Conservation (phyloP, 2,113 vertebrate species). For the Podiceps cristatus region DNA sequence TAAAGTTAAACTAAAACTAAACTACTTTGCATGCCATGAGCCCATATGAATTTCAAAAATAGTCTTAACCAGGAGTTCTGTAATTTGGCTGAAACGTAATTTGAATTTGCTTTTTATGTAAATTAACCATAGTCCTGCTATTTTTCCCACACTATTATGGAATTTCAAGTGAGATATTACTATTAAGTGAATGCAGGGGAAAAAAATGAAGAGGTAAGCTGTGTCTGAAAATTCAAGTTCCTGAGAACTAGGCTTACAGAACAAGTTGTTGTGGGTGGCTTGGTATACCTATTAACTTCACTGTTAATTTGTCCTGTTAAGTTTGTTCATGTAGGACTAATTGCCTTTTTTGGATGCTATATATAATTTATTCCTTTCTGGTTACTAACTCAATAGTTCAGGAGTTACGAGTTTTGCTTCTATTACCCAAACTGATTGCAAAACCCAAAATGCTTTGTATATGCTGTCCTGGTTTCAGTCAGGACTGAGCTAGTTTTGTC, state of each 20-base stretch:
- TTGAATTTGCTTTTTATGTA: not conserved
- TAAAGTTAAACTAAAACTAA: not conserved
- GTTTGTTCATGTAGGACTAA: not conserved
- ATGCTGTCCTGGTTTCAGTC: too few relatives aligned
- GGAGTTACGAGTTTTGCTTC: not conserved
- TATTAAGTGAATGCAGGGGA: not conserved
- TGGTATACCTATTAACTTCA: not conserved
- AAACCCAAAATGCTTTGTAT: not conserved
- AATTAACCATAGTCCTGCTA: not conserved
- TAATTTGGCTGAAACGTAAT: not conserved
- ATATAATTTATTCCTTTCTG: not conserved
- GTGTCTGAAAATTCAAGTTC: not conserved
- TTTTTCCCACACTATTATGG: not conserved
- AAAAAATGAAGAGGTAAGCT: not conserved
- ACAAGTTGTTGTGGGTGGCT: not conserved
- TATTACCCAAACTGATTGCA: not conserved
- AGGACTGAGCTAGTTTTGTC: too few relatives aligned
- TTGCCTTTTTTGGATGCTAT: not conserved
- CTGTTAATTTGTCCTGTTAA: not conserved
- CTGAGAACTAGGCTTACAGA: not conserved
- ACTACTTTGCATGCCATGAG: not conserved
- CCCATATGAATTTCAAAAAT: not conserved
- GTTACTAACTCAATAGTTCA: not conserved
- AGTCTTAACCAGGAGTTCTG: not conserved
- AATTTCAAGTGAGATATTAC: not conserved